Evolutionary conservation across 2,113 vertebrate species (phyloP), one percentile per base, ranked within the genome.

Genomic region (Tragelaphus buxtoni): DNA sequence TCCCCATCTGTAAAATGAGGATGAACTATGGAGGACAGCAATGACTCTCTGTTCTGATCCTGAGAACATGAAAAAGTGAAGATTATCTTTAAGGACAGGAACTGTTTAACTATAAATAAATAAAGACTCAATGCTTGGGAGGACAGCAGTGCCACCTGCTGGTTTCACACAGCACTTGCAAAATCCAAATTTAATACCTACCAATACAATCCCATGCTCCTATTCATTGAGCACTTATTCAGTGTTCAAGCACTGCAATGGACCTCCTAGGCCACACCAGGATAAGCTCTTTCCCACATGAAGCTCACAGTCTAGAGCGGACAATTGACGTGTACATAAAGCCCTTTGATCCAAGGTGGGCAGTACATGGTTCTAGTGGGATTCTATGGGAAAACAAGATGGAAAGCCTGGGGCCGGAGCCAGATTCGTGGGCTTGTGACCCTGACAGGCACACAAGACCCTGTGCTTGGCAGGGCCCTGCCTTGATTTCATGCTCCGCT

Each of bases 91-190:
- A 74, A 69, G 49, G 13, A 55, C 22, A 22, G 3, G 3, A 76
- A 56, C 2, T 4, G 7, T 3, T 60, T 22, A 63, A 84, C 2
- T 3, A 3, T 0, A 65, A 8, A 30, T 14, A 81, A 30, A 6
- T 0, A 7, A 42, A 58, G 79, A 55, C 12, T 18, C 56, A 47
- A 32, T 22, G 45, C n/a, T 92, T 51, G 17, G 28, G 24, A 47
- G n/a, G 65, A 76, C 17, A 92, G 94, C 30, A 96, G 63, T 92
- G 97, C 95, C 98, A 88, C n/a, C 97, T 97, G 65, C 88, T 91
- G 98, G 81, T 85, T 32, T 28, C 13, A 35, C 32, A 28, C 69
- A 77, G 63, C n/a, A 91, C 14, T 49, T 69, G 90, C 89, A 92
- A 65, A 17, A 12, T 74, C 35, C 81, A 58, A 87, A 92, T n/a